Conservation (phyloP, 2,113 vertebrate species). For the Charina bottae region DNA sequence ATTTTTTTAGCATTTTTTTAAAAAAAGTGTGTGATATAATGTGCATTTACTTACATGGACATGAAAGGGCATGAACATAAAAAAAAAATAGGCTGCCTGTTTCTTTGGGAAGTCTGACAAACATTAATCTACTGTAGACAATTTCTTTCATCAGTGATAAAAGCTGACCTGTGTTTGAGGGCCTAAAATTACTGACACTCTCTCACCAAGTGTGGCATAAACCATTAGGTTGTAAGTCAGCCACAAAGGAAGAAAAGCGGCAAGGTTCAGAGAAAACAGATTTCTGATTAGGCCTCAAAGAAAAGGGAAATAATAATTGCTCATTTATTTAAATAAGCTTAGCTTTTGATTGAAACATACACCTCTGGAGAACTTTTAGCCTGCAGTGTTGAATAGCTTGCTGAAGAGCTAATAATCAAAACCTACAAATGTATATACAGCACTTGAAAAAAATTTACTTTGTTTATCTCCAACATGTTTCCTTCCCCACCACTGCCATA, state of each 20-base stretch:
- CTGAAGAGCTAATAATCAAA: conserved; percentile 52
- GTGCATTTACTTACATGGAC: conserved; percentile 30
- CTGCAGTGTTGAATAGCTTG: conserved; percentile 32
- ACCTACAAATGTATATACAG: conserved; percentile 29
- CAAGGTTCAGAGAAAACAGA: conserved; percentile 36
- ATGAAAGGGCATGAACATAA: conserved; percentile 33
- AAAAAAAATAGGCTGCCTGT: conserved; percentile 30
- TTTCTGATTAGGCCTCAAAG: conserved; percentile 44
- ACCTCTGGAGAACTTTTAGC: conserved; percentile 50
- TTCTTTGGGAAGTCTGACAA: conserved; percentile 52
- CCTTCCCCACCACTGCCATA: background rate
- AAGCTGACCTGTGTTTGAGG: conserved; percentile 46
- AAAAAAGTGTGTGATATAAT: background rate
- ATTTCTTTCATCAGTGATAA: conserved; percentile 51
- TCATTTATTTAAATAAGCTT: conserved; percentile 57
- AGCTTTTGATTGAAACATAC: conserved; percentile 52
- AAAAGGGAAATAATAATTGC: conserved; percentile 38
- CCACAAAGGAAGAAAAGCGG: conserved; percentile 6
- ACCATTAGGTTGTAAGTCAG: conserved; percentile 36
- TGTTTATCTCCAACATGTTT: conserved; percentile 27
- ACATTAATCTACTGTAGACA: conserved; percentile 36
- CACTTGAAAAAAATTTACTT: conserved; percentile 38
- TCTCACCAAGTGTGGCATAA: conserved; percentile 17
- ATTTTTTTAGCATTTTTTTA: conserved; percentile 13
- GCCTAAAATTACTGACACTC: conserved; percentile 3